Conservation (phyloP, 2,888 invertebrate species). For the Parnassius smintheus region DNA sequence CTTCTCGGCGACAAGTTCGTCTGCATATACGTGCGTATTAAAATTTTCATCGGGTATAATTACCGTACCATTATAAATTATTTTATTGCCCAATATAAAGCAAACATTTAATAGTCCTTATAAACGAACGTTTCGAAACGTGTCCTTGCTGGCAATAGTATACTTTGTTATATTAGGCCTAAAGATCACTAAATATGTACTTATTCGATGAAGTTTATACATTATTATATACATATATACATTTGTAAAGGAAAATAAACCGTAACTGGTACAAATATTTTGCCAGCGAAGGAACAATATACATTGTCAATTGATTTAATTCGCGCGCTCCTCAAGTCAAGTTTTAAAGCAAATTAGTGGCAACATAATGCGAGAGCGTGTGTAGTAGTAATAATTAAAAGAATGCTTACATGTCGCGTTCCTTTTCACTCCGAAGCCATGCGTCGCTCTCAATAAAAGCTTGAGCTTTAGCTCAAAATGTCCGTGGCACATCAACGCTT, state of each 20-base stretch:
- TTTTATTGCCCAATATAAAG: background rate
- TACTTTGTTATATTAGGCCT: background rate
- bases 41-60: background rate
- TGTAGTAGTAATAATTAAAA: constrained; percentile 34
- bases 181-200: background rate
- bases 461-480: constrained; percentile 27
- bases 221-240: background rate
- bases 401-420: constrained; percentile 47
- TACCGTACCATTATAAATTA: background rate
- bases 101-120: too few relatives aligned
- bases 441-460: constrained; percentile 49
- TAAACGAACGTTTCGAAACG: background rate
- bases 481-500: constrained; percentile 23
- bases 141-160: constrained; percentile 13
- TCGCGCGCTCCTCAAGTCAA: constrained; percentile 56
- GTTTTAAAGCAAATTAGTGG: constrained; percentile 54
- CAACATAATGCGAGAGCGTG: constrained; percentile 38
- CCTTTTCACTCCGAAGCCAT: constrained; percentile 77
- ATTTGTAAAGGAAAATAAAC: background rate
- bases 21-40: constrained; percentile 74
- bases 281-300: constrained; percentile 7
- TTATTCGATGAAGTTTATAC: background rate
- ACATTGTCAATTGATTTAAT: constrained; percentile 26
- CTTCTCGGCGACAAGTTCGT: constrained; percentile 97
- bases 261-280: background rate